phyloP scores from a whole-genome alignment of 92 coral and sea anemone species.

The Plumapathes pennacea region DNA sequence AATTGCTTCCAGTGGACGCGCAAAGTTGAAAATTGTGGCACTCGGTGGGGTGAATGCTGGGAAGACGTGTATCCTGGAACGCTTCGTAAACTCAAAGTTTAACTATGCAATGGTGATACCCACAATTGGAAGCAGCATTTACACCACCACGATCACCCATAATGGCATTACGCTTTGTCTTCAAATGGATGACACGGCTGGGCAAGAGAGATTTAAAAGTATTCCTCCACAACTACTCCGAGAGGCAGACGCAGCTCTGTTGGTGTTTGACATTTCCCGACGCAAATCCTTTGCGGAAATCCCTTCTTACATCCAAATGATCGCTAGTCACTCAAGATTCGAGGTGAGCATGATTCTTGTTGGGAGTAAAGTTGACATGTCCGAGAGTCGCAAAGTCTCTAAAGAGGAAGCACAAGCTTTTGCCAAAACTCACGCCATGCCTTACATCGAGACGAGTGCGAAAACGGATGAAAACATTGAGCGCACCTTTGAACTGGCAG shows the following conservation, averaged over 20 bases:
- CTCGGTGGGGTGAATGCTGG: slow-evolving; percentile 76
- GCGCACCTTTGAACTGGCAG: slow-evolving; percentile 49
- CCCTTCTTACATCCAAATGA: slow-evolving; percentile 42
- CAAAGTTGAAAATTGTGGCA: slow-evolving; percentile 58
- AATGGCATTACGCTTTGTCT: slow-evolving; percentile 50
- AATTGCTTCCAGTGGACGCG: slow-evolving; percentile 32
- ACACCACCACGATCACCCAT: slow-evolving; percentile 38
- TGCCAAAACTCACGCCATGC: slow-evolving; percentile 49
- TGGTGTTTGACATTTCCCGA: slow-evolving; percentile 65
- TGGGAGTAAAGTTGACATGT: slow-evolving; percentile 71
- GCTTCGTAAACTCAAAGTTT: slow-evolving; percentile 55
- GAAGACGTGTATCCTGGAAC: slow-evolving; percentile 66
- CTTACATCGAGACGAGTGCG: slow-evolving; percentile 72
- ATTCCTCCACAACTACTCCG: slow-evolving; percentile 62
- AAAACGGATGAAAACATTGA: slow-evolving; percentile 37
- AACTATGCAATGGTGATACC: slow-evolving; percentile 22
- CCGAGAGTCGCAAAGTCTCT: slow-evolving; percentile 23
- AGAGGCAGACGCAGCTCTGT: slow-evolving; percentile 65
- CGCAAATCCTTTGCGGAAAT: slow-evolving; percentile 42
- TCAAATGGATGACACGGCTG: slow-evolving; percentile 70
- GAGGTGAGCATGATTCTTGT: slow-evolving; percentile 45
- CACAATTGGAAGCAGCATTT: slow-evolving; percentile 56
- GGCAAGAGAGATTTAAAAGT: slow-evolving; percentile 67
- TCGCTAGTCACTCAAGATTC: slow-evolving; percentile 44
- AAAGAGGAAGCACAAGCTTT: slow-evolving; percentile 27